Evolutionary conservation across 2,113 vertebrate species (phyloP).

Genomic region (Smithornis capensis): DNA sequence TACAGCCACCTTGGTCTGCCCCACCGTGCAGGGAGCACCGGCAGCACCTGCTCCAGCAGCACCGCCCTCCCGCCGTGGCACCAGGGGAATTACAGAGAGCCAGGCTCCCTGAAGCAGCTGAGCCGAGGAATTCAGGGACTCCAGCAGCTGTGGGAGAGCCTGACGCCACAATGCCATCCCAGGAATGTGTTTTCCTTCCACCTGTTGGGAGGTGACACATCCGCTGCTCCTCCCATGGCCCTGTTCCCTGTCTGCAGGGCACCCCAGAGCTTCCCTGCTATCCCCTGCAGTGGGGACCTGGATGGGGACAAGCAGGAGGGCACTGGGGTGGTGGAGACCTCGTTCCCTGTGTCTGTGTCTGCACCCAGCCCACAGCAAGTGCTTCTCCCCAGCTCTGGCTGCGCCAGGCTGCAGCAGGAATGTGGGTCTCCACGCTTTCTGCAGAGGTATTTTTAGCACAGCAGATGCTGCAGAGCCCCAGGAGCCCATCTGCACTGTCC

Average conservation of each 20-base stretch:
- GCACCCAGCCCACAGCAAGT: neutral
- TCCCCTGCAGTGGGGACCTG: neutral
- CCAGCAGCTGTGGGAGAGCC: conserved; percentile 21
- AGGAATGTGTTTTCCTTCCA: conserved; percentile 42
- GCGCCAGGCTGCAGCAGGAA: neutral
- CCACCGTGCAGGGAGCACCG: fast-evolving
- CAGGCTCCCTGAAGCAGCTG: neutral
- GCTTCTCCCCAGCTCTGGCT: neutral
- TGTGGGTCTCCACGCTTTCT: neutral
- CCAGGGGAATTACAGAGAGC: neutral
- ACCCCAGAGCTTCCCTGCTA: neutral
- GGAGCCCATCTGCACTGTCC: neutral
- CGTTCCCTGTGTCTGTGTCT: neutral
- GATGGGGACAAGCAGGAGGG: neutral
- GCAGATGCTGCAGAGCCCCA: neutral
- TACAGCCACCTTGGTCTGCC: neutral
- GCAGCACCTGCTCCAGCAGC: neutral
- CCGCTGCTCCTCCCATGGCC: fast-evolving
- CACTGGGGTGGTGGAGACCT: neutral
- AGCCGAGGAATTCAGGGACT: conserved; percentile 1
- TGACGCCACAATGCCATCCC: neutral
- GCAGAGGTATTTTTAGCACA: neutral
- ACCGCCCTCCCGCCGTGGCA: neutral
- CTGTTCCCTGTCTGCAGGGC: neutral
- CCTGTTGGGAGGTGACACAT: conserved; percentile 1